These are phyloP conservation scores for Pampusana beccarii DNA, from an alignment of 2,113 vertebrate genomes.

Conservation along the genomic window DNA sequence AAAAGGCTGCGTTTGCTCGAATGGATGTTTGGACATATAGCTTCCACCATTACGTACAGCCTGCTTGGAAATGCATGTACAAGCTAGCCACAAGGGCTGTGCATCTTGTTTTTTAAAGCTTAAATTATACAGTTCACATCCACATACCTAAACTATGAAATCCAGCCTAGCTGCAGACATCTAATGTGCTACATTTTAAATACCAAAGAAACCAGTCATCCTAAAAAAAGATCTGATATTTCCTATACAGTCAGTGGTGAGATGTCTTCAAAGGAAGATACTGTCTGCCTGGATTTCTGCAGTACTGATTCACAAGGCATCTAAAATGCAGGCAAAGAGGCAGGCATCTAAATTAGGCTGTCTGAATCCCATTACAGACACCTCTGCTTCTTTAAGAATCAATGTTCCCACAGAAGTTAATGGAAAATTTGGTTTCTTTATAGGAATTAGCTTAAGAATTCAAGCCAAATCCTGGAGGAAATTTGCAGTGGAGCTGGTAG, in stretches of 20 bases:
- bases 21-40: background rate
- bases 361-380: background rate
- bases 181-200: slow-evolving; percentile 55
- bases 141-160: slow-evolving; percentile 20
- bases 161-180: slow-evolving; percentile 23
- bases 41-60: background rate
- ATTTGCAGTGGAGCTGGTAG: background rate
- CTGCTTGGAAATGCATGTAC: background rate
- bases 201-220: slow-evolving; percentile 42
- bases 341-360: slow-evolving; percentile 1
- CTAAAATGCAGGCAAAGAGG: slow-evolving; percentile 17
- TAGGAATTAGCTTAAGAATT: background rate
- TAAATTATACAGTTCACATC: background rate
- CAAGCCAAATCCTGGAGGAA: background rate
- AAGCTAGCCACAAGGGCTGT: background rate
- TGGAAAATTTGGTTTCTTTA: background rate
- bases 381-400: background rate
- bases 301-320: slow-evolving; percentile 4
- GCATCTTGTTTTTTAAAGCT: background rate
- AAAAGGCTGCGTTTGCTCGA: background rate
- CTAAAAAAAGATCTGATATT: slow-evolving; percentile 71
- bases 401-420: background rate
- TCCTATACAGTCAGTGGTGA: slow-evolving; percentile 38
- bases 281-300: slow-evolving; percentile 28
- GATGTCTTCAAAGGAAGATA: slow-evolving; percentile 54